Evolutionary conservation across 1,140 invertebrate species (phyloP).

Genomic region (Propsilocerus akamusi): DNA sequence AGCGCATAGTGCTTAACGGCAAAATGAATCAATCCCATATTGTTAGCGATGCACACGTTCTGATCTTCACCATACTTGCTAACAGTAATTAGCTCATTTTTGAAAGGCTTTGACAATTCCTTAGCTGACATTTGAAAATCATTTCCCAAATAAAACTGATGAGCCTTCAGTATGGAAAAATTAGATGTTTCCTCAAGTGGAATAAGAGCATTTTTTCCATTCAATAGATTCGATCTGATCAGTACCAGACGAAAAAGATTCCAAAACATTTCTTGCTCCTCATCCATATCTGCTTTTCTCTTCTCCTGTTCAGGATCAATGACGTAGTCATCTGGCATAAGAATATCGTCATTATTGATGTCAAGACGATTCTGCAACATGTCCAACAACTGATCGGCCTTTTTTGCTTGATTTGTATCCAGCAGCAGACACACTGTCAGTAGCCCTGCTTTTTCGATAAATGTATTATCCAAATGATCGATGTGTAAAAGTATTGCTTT

Average conservation of each 20-base stretch:
- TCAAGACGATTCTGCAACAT: slow-evolving; percentile 12
- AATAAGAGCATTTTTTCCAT: slow-evolving; percentile 27
- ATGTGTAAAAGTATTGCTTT: slow-evolving; percentile 53
- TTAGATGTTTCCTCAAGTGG: slow-evolving; percentile 23
- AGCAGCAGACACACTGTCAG: slow-evolving; percentile 23
- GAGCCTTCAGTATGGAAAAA: slow-evolving; percentile 26
- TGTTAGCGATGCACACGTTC: slow-evolving; percentile 67
- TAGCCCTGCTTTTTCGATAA: slow-evolving; percentile 25
- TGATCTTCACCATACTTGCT: slow-evolving; percentile 41
- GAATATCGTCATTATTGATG: slow-evolving; percentile 18
- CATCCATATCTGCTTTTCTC: not conserved
- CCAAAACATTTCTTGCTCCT: slow-evolving; percentile 20
- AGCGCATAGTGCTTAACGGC: slow-evolving; percentile 73
- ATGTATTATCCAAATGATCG: slow-evolving; percentile 48
- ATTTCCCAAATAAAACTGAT: slow-evolving; percentile 33
- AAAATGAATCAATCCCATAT: slow-evolving; percentile 74
- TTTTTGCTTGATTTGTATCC: slow-evolving; percentile 19
- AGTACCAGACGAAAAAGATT: slow-evolving; percentile 27
- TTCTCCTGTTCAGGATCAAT: slow-evolving; percentile 15
- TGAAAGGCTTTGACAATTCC: slow-evolving; percentile 27
- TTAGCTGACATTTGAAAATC: slow-evolving; percentile 32
- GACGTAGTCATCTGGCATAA: slow-evolving; percentile 25
- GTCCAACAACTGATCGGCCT: slow-evolving; percentile 18
- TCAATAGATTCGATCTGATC: slow-evolving; percentile 27
- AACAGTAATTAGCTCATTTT: slow-evolving; percentile 14